These are phyloP conservation scores for Ericerus pela DNA, from an alignment of 1,140 invertebrate genomes.

Conservation along the genomic window DNA sequence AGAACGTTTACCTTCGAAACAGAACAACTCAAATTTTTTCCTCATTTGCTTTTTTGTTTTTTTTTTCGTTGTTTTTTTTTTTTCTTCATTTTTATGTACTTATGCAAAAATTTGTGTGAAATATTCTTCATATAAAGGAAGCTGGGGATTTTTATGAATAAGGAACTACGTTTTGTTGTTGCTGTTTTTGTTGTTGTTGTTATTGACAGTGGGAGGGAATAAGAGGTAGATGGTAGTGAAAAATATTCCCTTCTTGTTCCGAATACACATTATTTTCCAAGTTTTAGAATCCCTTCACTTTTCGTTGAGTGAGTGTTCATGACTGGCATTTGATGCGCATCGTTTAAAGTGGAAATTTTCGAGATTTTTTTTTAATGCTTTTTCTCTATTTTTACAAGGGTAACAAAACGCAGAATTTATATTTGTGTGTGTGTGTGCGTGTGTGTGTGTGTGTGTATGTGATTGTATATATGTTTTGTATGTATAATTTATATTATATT, in stretches of 20 bases:
- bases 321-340: conserved; percentile 10
- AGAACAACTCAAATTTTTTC: not conserved
- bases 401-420: no score
- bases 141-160: not conserved
- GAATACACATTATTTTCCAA: no score
- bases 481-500: no score
- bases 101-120: no score
- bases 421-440: no score
- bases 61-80: not conserved
- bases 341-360: conserved; percentile 5
- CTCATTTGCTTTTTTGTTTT: not conserved
- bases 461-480: no score
- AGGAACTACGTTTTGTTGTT: not conserved
- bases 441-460: no score
- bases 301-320: not conserved
- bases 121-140: no score
- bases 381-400: no score
- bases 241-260: no score
- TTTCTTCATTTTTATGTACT: no score
- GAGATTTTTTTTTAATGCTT: not conserved
- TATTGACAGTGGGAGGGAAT: not conserved
- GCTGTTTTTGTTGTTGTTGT: not conserved
- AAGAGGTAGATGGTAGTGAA: not conserved
- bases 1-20: not conserved
- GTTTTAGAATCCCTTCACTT: no score